Conservation (phyloP, 2,888 invertebrate genomes). For the Cantharis flavilabris region DNA sequence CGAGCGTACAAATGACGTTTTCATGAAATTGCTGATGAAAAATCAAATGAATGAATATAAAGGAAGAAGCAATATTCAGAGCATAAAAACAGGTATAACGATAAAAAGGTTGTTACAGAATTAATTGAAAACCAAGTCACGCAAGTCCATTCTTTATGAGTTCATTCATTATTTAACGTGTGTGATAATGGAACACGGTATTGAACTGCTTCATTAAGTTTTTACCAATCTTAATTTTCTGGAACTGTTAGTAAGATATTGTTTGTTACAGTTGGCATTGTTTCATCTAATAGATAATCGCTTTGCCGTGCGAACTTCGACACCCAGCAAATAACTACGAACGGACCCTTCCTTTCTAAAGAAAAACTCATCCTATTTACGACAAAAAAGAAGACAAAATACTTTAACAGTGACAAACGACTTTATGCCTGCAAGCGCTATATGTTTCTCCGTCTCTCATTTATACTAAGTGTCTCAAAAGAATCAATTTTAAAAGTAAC, state of each 20-base stretch:
- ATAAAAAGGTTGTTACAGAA: conserved; percentile 16
- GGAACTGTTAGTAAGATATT: conserved; percentile 27
- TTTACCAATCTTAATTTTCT: conserved; percentile 30
- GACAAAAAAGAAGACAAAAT: conserved; percentile 36
- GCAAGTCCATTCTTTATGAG: conserved; percentile 20
- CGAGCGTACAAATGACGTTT: neutral
- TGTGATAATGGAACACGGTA: conserved; percentile 23
- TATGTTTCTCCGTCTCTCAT: conserved; percentile 37
- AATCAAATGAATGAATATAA: neutral
- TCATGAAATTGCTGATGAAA: neutral
- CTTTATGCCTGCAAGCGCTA: conserved; percentile 34
- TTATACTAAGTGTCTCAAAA: conserved; percentile 40
- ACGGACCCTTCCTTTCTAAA: conserved; percentile 28
- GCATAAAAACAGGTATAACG: neutral
- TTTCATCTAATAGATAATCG: conserved; percentile 37
- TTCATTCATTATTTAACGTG: conserved; percentile 30
- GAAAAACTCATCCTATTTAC: conserved; percentile 32
- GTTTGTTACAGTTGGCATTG: conserved; percentile 32
- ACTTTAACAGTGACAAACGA: conserved; percentile 42
- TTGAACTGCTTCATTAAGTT: conserved; percentile 32
- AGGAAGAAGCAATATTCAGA: conserved; percentile 5
- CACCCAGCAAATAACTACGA: conserved; percentile 37
- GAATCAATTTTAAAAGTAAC: conserved; percentile 42
- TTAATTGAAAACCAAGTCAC: conserved; percentile 26
- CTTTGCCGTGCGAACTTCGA: conserved; percentile 39